Evolutionary conservation across 2,113 vertebrate genomes (phyloP), one percentile per base, ranked within the genome.

Genomic region (Grammomys dolichurus): DNA sequence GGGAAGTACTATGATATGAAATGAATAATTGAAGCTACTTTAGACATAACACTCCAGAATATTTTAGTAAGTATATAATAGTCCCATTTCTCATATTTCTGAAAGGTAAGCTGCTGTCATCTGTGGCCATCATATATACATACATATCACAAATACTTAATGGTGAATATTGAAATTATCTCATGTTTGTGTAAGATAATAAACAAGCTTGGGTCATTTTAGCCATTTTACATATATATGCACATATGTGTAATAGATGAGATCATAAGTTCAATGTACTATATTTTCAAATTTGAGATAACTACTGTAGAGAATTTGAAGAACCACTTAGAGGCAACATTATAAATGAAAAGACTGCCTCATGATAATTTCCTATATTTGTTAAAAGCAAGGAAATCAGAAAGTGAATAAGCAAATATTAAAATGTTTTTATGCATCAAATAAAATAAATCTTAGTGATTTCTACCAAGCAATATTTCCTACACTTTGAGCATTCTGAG

Each of bases 11-110:
- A 96, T 75, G 14, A 92, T 93, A 90, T 88, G 26, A 96, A 97
- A 96, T 98, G 3, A 98, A 97, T 98, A 97, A 97, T 98, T 97
- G 96, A 98, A 90, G 24, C 26, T 96, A 85, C 48, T 78, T 95
- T 82, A 89, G 97, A 43, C 65, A 90, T 31, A 93, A 60, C 54
- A 85, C 17, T 58, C 9, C 77, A 95, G 54, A 97, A 94, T 96
- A 90, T 19, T 65, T 65, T 54, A 96, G 96, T 95, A 95, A 58
- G 65, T 81, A 96, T 89, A 67, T 70, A 95, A 90, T 70, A 96
- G 94, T 91, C 22, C 46, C 90, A 51, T 94, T 96, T 98, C 70
- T 96, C 65, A 92, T 65, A 86, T 0, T 0, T 36, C 77, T 89
- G 72, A 94, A 78, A 97, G 19, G 36, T 94, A 90, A 46, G 43